These are phyloP conservation scores for Bombylius major DNA, from an alignment of 2,888 invertebrate genomes.

Conservation along the genomic window DNA sequence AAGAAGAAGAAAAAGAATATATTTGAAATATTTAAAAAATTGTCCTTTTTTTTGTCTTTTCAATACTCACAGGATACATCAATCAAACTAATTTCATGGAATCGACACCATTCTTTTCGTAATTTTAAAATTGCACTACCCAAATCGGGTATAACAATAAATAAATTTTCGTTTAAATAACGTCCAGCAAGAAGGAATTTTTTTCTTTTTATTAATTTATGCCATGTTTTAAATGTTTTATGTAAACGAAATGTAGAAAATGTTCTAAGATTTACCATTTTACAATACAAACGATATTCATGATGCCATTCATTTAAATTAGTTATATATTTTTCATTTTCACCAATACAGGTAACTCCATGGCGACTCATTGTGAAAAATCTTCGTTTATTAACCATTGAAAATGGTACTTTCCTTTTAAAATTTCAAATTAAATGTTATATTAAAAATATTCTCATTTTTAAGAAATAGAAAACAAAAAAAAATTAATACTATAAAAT, in stretches of 20 bases:
- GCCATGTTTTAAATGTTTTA: constrained; percentile 75
- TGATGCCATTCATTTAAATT: constrained; percentile 66
- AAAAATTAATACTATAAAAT: too few species aligned
- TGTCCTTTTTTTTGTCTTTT: not conserved
- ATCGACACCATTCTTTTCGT: constrained; percentile 51
- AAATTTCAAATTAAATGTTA: not conserved
- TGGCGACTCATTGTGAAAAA: constrained; percentile 70
- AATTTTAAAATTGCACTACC: constrained; percentile 59
- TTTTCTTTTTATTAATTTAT: constrained; percentile 54
- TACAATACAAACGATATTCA: constrained; percentile 66
- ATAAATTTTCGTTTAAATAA: constrained; percentile 53
- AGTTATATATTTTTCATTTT: constrained; percentile 65
- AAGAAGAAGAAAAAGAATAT: not conserved
- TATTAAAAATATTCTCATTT: not conserved
- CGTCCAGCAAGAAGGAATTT: constrained; percentile 50
- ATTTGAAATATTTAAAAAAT: constrained; percentile 17
- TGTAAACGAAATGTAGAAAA: constrained; percentile 56
- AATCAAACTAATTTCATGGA: constrained; percentile 49
- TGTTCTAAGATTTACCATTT: constrained; percentile 60
- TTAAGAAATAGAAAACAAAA: constrained; percentile 7
- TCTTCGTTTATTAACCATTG: constrained; percentile 53
- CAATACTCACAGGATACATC: constrained; percentile 39
- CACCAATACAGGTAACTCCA: constrained; percentile 66
- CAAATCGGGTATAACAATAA: constrained; percentile 58
- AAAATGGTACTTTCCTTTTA: constrained; percentile 59